Evolutionary conservation across 2,113 vertebrate genomes (phyloP).

Genomic region (Garra rufa): DNA sequence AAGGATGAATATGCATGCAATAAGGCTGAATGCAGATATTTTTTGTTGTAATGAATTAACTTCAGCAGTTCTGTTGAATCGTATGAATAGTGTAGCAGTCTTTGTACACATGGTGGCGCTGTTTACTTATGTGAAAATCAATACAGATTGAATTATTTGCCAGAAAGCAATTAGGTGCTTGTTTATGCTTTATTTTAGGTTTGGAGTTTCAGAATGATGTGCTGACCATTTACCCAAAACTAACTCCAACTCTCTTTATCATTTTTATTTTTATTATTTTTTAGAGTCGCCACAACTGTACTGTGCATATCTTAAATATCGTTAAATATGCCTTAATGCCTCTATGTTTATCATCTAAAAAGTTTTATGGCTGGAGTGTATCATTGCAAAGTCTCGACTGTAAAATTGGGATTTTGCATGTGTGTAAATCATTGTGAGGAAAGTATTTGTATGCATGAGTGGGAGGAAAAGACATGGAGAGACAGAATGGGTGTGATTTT

Average conservation of each 20-base stretch:
- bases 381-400: not conserved
- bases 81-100: not conserved
- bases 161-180: not conserved
- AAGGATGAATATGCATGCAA: no score
- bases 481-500: constrained; percentile 11
- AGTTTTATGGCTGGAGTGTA: not conserved
- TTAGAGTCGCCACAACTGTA: not conserved
- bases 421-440: not conserved
- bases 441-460: not conserved
- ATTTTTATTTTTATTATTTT: not conserved
- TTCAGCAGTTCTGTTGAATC: not conserved
- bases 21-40: not conserved
- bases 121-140: not conserved
- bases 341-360: not conserved
- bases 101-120: constrained; percentile 12
- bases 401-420: not conserved
- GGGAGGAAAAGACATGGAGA: not conserved
- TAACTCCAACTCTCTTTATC: not conserved
- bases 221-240: not conserved
- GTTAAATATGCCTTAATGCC: not conserved
- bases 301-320: not conserved
- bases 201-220: not conserved
- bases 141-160: not conserved
- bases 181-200: not conserved
- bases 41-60: not conserved